These are phyloP conservation scores for Chymomyza caudatula DNA, from an alignment of 2,888 invertebrate species.

Conservation along the genomic window DNA sequence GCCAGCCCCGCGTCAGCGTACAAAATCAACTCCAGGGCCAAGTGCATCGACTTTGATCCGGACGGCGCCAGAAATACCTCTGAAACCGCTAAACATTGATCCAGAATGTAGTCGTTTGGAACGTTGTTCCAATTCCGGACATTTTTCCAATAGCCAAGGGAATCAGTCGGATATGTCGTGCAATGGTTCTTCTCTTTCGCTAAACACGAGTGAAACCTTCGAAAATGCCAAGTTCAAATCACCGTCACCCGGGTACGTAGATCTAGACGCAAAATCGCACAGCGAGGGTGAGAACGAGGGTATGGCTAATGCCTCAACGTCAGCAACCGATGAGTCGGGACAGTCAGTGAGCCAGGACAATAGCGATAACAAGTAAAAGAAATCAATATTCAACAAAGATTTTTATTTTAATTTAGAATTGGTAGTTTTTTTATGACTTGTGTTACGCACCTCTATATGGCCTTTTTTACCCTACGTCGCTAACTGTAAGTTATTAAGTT, in stretches of 20 bases:
- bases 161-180: conserved; percentile 39
- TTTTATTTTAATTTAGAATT: not conserved
- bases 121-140: conserved; percentile 71
- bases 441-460: not conserved
- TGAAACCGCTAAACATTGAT: conserved; percentile 55
- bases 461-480: not conserved
- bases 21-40: not conserved
- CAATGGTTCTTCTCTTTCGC: conserved; percentile 68
- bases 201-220: conserved; percentile 68
- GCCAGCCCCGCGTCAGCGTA: conserved; percentile 75
- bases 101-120: too few species aligned
- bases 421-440: not conserved
- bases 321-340: conserved; percentile 36
- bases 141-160: conserved; percentile 52
- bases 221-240: conserved; percentile 75
- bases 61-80: conserved; percentile 44
- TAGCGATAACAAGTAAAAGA: conserved; percentile 64
- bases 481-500: not conserved
- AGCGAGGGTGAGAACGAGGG: conserved; percentile 20
- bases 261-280: not conserved
- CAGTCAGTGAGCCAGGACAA: conserved; percentile 37
- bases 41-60: not conserved
- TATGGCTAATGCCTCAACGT: conserved; percentile 2
- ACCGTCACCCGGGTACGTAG: conserved; percentile 77
- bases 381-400: conserved; percentile 12